Evolutionary conservation across 2,113 vertebrate genomes (phyloP), one percentile per base, ranked within the genome.

Genomic region (Nesoenas mayeri): DNA sequence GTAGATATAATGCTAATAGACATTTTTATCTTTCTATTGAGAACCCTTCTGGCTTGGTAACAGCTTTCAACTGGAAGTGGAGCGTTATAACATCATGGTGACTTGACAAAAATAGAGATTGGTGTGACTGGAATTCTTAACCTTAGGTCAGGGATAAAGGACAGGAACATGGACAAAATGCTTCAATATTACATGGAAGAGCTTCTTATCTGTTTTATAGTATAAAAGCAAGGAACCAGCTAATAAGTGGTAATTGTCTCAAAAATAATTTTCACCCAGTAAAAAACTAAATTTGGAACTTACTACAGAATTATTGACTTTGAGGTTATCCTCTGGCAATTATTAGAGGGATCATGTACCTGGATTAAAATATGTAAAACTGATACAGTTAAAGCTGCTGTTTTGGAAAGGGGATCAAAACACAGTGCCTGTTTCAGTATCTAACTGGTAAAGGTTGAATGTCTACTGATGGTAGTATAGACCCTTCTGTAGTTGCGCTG

Each of bases 391-490:
- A 25, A 36, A 67, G 44, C 8, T 65, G 3, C 10, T 75, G 0
- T 69, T 87, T 47, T 56, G 29, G 53, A 65, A 51, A 47, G 57
- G 32, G 66, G 26, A 40, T 80, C 15, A 54, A 87, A 89, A 89
- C 17, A 48, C 26, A 3, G 11, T 53, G 25, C 28, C 8, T 19
- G 5, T 85, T 85, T 79, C 21, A 67, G 8, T 82, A 24, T 47
- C 31, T 56, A 36, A 6, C 40, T 81, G 29, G 24, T 84, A 61
- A 71, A 54, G 16, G 9, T 22, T 56, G 36, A 31, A 29, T 34
- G n/a, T 57, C 29, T 34, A 0, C 1, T 70, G 40, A 10, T 2
- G 5, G 21, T 50, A 28, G 5, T 8, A 12, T 54, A 78, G 44
- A 44, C 25, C 1, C 1, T 74, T 67, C n/a, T 82, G 48, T 40